phyloP scores from a whole-genome alignment of 2,888 invertebrate species.

The Heliconius erato region DNA sequence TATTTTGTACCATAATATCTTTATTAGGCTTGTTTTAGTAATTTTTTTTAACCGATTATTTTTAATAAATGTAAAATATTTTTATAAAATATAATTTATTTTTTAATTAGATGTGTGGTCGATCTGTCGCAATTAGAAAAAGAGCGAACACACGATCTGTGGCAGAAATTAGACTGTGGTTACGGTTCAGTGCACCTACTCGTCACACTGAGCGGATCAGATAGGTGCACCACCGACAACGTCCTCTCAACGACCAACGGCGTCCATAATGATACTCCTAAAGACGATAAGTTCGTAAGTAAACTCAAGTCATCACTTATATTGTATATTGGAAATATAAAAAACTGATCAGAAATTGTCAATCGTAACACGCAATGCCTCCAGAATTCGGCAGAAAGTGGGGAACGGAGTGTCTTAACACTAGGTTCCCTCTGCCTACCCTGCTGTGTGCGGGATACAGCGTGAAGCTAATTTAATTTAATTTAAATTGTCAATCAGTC shows the following conservation, averaged over 20 bases:
- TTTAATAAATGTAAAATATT: not conserved
- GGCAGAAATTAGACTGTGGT: slow-evolving; percentile 79
- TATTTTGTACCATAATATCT: no score
- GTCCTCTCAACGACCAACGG: slow-evolving; percentile 72
- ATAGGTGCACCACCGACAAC: slow-evolving; percentile 64
- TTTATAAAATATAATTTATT: not conserved
- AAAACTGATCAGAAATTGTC: not conserved
- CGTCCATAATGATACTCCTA: slow-evolving; percentile 60
- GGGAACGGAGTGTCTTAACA: no score
- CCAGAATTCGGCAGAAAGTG: no score
- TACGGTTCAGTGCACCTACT: slow-evolving; percentile 76
- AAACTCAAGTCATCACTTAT: not conserved
- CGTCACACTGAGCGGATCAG: slow-evolving; percentile 72
- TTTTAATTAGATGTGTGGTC: slow-evolving; percentile 68
- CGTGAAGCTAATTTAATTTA: no score
- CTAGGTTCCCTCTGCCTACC: no score
- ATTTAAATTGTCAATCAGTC: no score
- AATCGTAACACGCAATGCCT: no score
- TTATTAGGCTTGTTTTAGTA: not conserved
- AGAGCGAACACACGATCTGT: slow-evolving; percentile 79
- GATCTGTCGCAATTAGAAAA: slow-evolving; percentile 76
- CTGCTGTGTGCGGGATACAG: no score
- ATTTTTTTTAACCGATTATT: no score
- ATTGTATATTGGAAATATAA: not conserved
- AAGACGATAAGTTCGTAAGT: slow-evolving; percentile 75